A percentile compares a stretch with the other conserved stretches of the same genome.
These are phyloP conservation scores for Eupithecia subumbrata DNA, from an alignment of 2,888 invertebrate species.

Conservation along the genomic window DNA sequence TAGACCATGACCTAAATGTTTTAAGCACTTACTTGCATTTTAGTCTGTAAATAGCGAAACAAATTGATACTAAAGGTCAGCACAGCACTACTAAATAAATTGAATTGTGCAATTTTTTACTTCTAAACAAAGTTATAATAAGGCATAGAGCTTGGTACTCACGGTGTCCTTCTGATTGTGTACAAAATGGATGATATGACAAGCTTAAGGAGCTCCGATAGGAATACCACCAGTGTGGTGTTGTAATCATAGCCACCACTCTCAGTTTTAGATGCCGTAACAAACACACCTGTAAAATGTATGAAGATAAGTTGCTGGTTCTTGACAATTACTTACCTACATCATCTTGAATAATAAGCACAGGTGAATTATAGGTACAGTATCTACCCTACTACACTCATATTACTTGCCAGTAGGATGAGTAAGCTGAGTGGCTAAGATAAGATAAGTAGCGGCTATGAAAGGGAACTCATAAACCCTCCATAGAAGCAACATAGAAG, in stretches of 20 bases:
- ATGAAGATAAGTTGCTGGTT: background rate
- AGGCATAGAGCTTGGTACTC: conserved; percentile 50
- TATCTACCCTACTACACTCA: background rate
- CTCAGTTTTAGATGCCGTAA: conserved; percentile 93
- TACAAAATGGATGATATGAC: conserved; percentile 88
- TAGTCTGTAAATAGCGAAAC: background rate
- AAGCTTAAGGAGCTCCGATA: conserved; percentile 94
- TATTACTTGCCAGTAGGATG: background rate
- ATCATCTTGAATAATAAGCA: background rate
- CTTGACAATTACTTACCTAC: conserved; percentile 1
- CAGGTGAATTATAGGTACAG: background rate
- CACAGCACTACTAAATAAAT: background rate
- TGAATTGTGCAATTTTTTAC: background rate
- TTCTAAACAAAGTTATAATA: conserved; percentile 5
- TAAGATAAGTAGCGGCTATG: background rate
- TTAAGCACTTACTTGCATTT: background rate
- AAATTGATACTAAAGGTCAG: conserved; percentile 2
- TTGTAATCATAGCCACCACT: conserved; percentile 94
- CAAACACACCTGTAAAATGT: conserved; percentile 90
- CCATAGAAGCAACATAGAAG: background rate
- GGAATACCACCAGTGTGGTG: conserved; percentile 93
- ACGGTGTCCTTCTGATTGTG: conserved; percentile 80
- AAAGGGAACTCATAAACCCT: background rate
- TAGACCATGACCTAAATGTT: background rate
- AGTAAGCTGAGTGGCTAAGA: background rate